A percentile compares a stretch with the other conserved stretches of the same genome.
phyloP scores from a whole-genome alignment of 2,797 vertebrate genomes.

The Pantherophis vulpinus region DNA sequence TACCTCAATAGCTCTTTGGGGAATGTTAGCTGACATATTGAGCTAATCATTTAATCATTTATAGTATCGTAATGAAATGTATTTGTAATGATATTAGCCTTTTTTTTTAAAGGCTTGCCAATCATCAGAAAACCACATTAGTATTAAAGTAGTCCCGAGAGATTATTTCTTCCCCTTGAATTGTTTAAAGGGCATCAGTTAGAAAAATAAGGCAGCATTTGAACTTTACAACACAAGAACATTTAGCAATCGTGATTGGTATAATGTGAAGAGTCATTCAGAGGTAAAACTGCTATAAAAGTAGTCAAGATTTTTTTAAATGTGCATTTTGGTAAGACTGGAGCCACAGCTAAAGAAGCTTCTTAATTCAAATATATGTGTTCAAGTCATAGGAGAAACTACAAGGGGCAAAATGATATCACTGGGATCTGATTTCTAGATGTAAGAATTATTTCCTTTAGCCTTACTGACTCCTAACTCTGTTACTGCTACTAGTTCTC shows the following conservation, averaged over 20 bases:
- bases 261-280: neutral
- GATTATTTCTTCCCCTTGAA: conserved; percentile 13
- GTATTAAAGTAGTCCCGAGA: neutral
- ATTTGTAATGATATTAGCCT: conserved; percentile 18
- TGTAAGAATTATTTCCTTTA: neutral
- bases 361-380: neutral
- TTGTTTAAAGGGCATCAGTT: conserved; percentile 6
- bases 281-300: neutral
- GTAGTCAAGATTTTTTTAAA: neutral
- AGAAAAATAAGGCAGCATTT: neutral
- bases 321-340: neutral
- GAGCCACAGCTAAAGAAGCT: neutral
- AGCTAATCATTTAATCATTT: conserved; percentile 23
- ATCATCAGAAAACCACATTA: neutral
- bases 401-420: neutral
- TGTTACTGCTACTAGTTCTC: neutral
- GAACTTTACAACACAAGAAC: neutral
- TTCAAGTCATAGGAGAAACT: neutral
- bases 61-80: conserved; percentile 1
- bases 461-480: neutral
- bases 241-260: neutral
- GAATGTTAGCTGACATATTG: conserved; percentile 23
- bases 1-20: conserved; percentile 4
- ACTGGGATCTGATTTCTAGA: neutral
- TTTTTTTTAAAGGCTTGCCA: neutral